Percentiles rank a stretch among this genome's conserved stretches.
Evolutionary conservation across 2,797 vertebrate genomes (phyloP).

Genomic region (Scleropages formosus): DNA sequence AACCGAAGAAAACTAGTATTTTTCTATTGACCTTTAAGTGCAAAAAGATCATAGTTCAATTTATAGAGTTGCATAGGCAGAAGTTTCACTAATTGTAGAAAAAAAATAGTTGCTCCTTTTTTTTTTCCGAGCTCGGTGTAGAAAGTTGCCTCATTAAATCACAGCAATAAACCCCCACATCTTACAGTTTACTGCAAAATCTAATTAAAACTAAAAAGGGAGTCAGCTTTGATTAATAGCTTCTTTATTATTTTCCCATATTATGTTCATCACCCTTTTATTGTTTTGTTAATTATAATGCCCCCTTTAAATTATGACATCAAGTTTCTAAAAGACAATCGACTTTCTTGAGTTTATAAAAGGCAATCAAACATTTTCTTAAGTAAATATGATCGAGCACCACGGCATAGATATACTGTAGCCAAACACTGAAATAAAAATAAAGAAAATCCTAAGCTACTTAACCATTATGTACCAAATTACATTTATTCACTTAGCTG

Average conservation of each 20-base stretch:
- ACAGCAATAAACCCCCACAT: constrained; percentile 91
- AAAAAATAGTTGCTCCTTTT: too few species aligned
- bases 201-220: constrained; percentile 98
- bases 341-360: constrained; percentile 28
- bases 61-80: neutral
- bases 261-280: constrained; percentile 99
- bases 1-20: too few species aligned
- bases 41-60: neutral
- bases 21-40: neutral
- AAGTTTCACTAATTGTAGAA: too few species aligned
- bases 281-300: constrained; percentile 98
- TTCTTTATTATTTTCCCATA: constrained; percentile 91
- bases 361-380: constrained; percentile 3
- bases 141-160: constrained; percentile 88
- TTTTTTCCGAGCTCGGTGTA: constrained; percentile 56
- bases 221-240: constrained; percentile 92
- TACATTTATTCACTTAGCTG: too few species aligned
- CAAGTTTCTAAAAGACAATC: constrained; percentile 61
- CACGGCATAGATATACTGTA: too few species aligned
- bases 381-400: neutral
- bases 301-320: constrained; percentile 80
- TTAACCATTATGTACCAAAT: too few species aligned
- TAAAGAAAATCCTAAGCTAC: too few species aligned
- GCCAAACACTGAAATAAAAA: too few species aligned
- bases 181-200: constrained; percentile 93